A percentile compares a stretch with the other conserved stretches of the same genome.
Evolutionary conservation across 1,140 invertebrate species (phyloP).

Genomic region (Oscheius sp.): DNA sequence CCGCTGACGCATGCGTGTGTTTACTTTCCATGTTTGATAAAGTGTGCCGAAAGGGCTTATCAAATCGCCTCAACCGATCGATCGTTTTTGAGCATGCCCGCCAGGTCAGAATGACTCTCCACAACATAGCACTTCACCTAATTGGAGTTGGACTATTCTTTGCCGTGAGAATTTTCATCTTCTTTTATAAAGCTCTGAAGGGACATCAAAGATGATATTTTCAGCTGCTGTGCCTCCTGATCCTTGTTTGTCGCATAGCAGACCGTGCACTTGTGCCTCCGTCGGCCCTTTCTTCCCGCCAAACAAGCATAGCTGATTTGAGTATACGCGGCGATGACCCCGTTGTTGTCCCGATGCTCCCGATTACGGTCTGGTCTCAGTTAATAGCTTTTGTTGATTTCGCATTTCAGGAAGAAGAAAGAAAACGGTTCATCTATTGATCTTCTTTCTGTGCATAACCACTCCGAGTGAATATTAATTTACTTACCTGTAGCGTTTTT

Average conservation of each 20-base stretch:
- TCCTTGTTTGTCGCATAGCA: conserved; percentile 15
- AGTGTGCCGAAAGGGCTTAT: neutral
- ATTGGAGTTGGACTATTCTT: conserved; percentile 3
- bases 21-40: neutral
- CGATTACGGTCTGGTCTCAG: neutral
- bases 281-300: neutral
- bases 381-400: neutral
- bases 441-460: neutral
- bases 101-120: conserved; percentile 5
- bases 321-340: neutral
- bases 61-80: neutral
- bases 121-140: conserved; percentile 20
- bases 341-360: neutral
- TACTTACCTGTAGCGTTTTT: conserved; percentile 16
- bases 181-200: neutral
- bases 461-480: neutral
- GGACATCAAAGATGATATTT: neutral
- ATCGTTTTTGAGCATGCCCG: neutral
- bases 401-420: neutral
- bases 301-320: neutral
- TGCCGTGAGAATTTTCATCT: conserved; percentile 1
- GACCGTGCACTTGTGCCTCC: conserved; percentile 1
- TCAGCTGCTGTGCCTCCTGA: conserved; percentile 8
- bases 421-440: conserved; percentile 1
- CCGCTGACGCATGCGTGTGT: neutral